phyloP scores from a whole-genome alignment of 2,888 invertebrate genomes.

The Drosophila conformis region DNA sequence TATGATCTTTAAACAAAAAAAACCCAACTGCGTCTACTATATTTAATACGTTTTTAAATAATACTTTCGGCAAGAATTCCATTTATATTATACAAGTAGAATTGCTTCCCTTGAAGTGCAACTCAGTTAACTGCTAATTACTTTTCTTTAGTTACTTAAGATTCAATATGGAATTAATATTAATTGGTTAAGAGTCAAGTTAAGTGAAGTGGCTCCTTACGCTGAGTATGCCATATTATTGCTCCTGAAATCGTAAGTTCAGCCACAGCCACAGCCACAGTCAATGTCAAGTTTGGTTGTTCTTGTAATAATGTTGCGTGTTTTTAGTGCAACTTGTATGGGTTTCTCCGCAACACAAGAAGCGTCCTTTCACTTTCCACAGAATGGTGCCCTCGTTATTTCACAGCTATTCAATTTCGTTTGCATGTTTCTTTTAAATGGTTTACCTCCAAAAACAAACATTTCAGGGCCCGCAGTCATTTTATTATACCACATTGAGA shows the following conservation, averaged over 20 bases:
- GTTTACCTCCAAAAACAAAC: conserved; percentile 23
- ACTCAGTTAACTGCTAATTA: neutral
- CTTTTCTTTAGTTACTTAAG: neutral
- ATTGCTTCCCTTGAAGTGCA: neutral
- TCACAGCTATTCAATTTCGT: conserved; percentile 34
- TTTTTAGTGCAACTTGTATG: conserved; percentile 21
- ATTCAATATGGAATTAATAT: neutral
- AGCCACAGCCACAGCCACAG: conserved; percentile 11
- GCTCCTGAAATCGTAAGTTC: neutral
- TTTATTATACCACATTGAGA: conserved; percentile 54
- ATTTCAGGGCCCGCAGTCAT: conserved; percentile 34
- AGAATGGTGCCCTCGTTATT: conserved; percentile 42
- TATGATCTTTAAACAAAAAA: neutral
- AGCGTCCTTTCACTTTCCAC: conserved; percentile 49
- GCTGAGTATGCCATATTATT: neutral
- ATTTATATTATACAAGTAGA: neutral
- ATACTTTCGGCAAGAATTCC: neutral
- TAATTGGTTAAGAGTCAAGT: neutral
- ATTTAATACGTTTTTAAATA: neutral
- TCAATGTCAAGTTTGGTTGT: conserved; percentile 24
- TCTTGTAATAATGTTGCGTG: conserved; percentile 2
- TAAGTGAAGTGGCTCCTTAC: too few relatives aligned
- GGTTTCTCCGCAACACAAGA: conserved; percentile 34
- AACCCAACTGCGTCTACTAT: neutral
- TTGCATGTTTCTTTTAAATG: conserved; percentile 24